phyloP scores from a whole-genome alignment of 2,113 vertebrate genomes.

The Ceratotherium simum region DNA sequence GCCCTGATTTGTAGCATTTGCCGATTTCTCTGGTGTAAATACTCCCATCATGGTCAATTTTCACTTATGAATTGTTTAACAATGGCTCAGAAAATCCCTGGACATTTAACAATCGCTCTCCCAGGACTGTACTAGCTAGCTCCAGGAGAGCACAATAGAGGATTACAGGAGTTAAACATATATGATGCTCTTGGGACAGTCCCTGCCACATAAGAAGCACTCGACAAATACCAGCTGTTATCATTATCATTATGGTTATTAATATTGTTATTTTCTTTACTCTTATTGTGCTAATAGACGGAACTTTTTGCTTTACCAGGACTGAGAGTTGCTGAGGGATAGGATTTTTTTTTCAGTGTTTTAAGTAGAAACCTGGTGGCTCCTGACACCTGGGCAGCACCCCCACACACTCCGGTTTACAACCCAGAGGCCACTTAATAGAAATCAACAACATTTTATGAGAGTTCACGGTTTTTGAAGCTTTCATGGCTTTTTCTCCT shows the following conservation, averaged over 20 bases:
- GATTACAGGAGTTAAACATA: neutral
- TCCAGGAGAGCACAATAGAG: neutral
- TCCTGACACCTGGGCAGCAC: fast-evolving
- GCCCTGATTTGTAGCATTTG: neutral
- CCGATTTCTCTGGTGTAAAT: neutral
- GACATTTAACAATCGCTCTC: neutral
- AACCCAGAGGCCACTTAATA: neutral
- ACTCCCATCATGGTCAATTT: neutral
- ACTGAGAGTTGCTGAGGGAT: neutral
- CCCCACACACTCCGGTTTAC: neutral
- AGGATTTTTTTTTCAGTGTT: neutral
- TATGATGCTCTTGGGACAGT: neutral
- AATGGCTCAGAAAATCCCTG: neutral
- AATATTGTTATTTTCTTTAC: neutral
- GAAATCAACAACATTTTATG: neutral
- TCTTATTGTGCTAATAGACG: neutral
- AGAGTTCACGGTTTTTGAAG: neutral
- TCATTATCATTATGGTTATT: neutral
- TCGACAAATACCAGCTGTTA: neutral
- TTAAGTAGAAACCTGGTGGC: neutral
- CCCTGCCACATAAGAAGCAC: neutral
- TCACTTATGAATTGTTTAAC: neutral
- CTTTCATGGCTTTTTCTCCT: neutral
- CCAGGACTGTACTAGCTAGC: neutral
- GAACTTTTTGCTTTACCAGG: neutral